Base-by-base conservation (phyloP, 2,113 vertebrate species). In the Mustela lutreola region DNA sequence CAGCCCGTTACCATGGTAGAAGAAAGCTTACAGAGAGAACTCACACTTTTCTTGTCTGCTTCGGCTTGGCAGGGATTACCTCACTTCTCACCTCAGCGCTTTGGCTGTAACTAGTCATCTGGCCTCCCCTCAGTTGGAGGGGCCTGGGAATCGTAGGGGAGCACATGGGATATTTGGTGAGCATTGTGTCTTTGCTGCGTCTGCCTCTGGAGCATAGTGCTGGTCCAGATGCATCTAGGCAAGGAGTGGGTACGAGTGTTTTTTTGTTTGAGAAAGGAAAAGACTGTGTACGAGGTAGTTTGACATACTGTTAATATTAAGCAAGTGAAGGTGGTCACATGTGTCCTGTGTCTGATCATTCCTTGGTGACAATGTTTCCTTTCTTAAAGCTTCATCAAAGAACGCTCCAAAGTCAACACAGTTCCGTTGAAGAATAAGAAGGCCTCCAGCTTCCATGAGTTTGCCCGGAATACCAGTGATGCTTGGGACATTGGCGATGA, bases 401-500 rank as follows among this genome's bases (percentile, higher is more conserved):
- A 99, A 96, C 98, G 98, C 81, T 99, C 99, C 56, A 99, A 99
- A 98, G 96, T 98, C 60, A 99, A 98, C 8, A 82, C 99, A 4
- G 98, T 99, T 97, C 99, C 99, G 73, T 75, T 99, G 82, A 99
- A 99, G 97, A 99, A 98, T 92, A 99, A 99, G 98, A 99, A 99
- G 98, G 99, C 99, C 18, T 99, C 99, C 14, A 99, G 99, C 97
- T 99, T 99, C 93, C 99, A 99, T 0, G 99, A 99, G 98, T 99
- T 99, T 97, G 99, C 99, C 39, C 99, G 99, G 80, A 99, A 99
- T 97, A 99, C 99, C 97, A 99, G 99, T 45, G 99, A 99, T 24
- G 99, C 99, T 45, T 99, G 99, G 99, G 99, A 99, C 98, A 99
- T 99, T 3, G 99, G 99, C 0, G 99, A 99, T 39, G 99, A 99